Evolutionary conservation across 2,113 vertebrate species (phyloP).

Genomic region (Syngnathus typhle): DNA sequence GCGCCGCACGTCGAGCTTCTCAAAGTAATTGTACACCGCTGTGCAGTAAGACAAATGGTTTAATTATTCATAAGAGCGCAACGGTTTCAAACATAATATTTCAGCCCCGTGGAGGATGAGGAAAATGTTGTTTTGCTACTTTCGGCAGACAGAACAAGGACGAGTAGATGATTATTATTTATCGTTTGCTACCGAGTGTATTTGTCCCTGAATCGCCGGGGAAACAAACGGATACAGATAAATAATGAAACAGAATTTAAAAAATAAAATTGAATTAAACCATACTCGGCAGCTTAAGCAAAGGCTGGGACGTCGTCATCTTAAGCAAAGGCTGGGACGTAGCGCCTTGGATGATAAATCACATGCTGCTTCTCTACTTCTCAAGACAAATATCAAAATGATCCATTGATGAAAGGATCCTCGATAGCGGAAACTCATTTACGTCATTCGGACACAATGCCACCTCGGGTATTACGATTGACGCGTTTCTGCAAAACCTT

Average conservation of each 20-base stretch:
- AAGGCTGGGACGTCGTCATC: no score
- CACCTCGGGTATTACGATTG: no score
- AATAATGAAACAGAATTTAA: no score
- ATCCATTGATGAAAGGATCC: no score
- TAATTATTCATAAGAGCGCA: slow-evolving; percentile 2
- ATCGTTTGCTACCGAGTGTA: neutral
- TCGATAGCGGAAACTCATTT: no score
- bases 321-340: neutral
- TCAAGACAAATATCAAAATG: neutral
- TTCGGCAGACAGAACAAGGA: neutral
- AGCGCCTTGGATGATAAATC: neutral
- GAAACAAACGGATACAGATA: neutral
- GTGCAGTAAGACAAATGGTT: neutral
- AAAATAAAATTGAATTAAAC: no score
- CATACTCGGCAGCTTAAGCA: no score
- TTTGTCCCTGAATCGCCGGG: neutral
- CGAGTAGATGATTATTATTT: neutral
- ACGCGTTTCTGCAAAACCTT: neutral
- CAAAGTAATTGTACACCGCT: neutral
- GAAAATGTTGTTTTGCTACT: neutral
- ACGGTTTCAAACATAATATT: neutral
- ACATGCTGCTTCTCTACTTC: neutral
- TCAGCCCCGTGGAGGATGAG: slow-evolving; percentile 16
- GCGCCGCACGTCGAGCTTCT: neutral
- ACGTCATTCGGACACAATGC: no score